A percentile compares a stretch with the other conserved stretches of the same genome.
phyloP scores from a whole-genome alignment of 2,888 invertebrate species.

The Tetheella fluctuosa region DNA sequence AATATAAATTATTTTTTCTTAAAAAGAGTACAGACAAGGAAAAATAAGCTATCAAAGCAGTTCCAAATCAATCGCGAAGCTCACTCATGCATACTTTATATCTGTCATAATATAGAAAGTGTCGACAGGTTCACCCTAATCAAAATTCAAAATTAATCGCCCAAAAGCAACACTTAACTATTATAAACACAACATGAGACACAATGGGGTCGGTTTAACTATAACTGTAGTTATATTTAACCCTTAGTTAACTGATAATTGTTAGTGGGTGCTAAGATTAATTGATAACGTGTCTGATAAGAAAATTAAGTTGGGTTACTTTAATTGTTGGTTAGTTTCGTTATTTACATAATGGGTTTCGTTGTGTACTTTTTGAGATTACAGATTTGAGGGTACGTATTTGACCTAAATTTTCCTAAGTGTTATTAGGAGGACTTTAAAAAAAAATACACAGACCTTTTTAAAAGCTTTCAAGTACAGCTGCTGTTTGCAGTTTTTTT shows the following conservation, averaged over 20 bases:
- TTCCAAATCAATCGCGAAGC: too few relatives aligned
- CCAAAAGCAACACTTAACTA: conserved; percentile 28
- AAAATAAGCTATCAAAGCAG: too few relatives aligned
- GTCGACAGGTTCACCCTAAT: conserved; percentile 11
- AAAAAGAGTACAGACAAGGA: too few relatives aligned
- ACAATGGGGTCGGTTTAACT: conserved; percentile 32
- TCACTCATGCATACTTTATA: neutral
- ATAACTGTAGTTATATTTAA: conserved; percentile 43
- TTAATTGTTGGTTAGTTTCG: conserved; percentile 27
- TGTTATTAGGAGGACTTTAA: neutral
- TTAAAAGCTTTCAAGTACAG: too few relatives aligned
- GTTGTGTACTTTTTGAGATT: neutral
- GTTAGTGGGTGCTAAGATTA: conserved; percentile 50
- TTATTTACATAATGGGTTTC: conserved; percentile 7
- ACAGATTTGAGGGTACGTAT: neutral
- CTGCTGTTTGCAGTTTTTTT: too few relatives aligned
- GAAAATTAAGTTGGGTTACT: conserved; percentile 30
- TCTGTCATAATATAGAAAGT: neutral
- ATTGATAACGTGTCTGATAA: conserved; percentile 47
- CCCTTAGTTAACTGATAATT: conserved; percentile 48
- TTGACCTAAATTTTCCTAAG: neutral
- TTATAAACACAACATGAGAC: conserved; percentile 54
- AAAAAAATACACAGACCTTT: neutral
- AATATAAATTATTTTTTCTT: too few relatives aligned
- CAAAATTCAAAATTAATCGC: conserved; percentile 28